Conservation (phyloP, 2,113 vertebrate genomes). For the Enhydra lutris region DNA sequence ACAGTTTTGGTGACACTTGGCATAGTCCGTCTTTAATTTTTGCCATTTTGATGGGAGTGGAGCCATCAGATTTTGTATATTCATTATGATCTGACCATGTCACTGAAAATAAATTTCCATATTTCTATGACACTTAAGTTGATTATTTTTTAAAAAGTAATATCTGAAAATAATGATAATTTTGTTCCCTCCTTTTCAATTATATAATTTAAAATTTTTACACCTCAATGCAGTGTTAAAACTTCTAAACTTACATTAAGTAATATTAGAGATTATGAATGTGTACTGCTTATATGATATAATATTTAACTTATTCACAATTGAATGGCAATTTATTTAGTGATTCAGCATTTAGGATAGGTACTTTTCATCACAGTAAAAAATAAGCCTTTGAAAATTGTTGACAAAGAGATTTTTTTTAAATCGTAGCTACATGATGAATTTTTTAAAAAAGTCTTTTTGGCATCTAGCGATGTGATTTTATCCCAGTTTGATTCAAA, state of each 20-base stretch:
- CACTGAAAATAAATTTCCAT: not conserved
- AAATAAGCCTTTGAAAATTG: constrained; percentile 16
- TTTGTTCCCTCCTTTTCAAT: not conserved
- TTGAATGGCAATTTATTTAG: not conserved
- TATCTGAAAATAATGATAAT: not conserved
- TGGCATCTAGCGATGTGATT: not conserved
- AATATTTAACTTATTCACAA: not conserved
- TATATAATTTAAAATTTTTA: not conserved
- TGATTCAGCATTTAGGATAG: not conserved
- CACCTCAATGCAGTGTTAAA: not conserved
- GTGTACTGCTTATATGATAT: not conserved
- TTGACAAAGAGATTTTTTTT: not conserved
- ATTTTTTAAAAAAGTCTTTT: not conserved
- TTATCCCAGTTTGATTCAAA: not conserved
- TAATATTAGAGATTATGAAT: not conserved
- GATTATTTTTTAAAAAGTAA: not conserved
- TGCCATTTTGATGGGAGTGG: not conserved
- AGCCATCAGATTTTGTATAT: not conserved
- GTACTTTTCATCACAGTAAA: constrained; percentile 13
- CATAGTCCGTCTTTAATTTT: not conserved
- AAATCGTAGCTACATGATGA: not conserved
- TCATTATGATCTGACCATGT: not conserved
- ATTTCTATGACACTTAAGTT: not conserved
- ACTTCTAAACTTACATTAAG: not conserved
- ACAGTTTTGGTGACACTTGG: not conserved